A percentile compares a stretch with the other conserved stretches of the same genome.
Evolutionary conservation across 2,797 vertebrate species (phyloP).

Genomic region (Dipus sagitta): DNA sequence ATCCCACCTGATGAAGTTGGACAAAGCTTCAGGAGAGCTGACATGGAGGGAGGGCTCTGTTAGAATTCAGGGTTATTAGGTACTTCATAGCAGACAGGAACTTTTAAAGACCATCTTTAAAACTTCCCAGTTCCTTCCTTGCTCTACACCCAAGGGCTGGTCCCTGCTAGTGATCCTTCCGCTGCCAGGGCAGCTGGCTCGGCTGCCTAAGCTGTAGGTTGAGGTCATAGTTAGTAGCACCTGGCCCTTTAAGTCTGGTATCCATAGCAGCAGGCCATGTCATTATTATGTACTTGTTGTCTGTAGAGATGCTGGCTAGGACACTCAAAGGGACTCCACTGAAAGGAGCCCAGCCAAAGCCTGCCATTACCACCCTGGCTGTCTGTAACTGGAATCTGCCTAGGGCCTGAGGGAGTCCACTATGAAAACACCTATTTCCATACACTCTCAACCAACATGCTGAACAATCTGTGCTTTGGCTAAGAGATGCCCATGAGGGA

Average conservation of each 20-base stretch:
- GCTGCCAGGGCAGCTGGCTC: background rate
- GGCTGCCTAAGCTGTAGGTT: background rate
- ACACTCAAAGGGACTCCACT: conserved; percentile 24
- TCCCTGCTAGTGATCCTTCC: background rate
- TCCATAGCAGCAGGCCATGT: conserved; percentile 9
- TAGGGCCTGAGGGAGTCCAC: conserved; percentile 24
- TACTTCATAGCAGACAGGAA: background rate
- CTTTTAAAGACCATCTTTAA: background rate
- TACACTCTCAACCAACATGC: background rate
- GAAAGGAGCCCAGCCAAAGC: conserved; percentile 49
- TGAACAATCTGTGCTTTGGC: conserved; percentile 11
- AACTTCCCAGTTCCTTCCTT: background rate
- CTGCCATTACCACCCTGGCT: conserved; percentile 59
- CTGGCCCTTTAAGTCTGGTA: conserved; percentile 78
- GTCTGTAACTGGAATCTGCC: conserved; percentile 36
- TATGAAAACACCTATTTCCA: conserved; percentile 64
- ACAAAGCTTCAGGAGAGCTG: background rate
- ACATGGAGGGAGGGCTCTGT: background rate
- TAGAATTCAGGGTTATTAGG: background rate
- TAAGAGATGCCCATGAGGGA: conserved; percentile 49
- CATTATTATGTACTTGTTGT: conserved; percentile 68
- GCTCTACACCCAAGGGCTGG: background rate
- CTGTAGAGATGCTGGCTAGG: background rate
- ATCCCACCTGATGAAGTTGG: background rate
- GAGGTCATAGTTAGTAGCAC: background rate